Percentiles rank a stretch among this genome's conserved stretches.
These are phyloP conservation scores for Drosophila lacicola DNA, from an alignment of 2,888 invertebrate genomes.

Conservation along the genomic window DNA sequence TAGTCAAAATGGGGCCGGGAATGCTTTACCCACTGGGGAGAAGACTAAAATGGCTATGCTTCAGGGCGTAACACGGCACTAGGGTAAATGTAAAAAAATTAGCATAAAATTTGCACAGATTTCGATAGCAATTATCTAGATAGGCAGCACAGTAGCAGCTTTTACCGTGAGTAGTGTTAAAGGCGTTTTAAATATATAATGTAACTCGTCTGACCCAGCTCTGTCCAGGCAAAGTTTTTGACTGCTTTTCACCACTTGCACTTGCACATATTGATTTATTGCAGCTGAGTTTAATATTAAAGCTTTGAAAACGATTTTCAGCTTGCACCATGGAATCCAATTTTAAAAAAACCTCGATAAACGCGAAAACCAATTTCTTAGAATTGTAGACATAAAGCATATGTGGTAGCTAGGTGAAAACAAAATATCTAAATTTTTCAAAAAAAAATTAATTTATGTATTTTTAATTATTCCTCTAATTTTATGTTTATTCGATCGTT, in stretches of 20 bases:
- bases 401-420: too few relatives aligned
- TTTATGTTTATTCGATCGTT: too few relatives aligned
- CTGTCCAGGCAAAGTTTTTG: neutral
- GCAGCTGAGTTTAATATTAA: too few relatives aligned
- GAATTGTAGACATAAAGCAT: too few relatives aligned
- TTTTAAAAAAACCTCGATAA: too few relatives aligned
- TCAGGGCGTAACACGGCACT: constrained; percentile 33
- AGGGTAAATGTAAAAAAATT: constrained; percentile 40
- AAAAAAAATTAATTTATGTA: too few relatives aligned
- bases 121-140: constrained; percentile 42
- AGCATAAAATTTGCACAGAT: constrained; percentile 66
- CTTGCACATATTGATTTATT: too few relatives aligned
- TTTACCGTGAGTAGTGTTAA: neutral
- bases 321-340: too few relatives aligned
- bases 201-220: neutral
- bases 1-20: constrained; percentile 6
- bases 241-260: neutral
- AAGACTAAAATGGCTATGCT: constrained; percentile 35
- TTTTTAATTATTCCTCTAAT: too few relatives aligned
- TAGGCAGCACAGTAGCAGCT: constrained; percentile 55
- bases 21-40: constrained; percentile 1
- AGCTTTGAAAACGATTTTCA: too few relatives aligned
- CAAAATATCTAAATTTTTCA: too few relatives aligned
- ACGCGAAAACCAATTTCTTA: too few relatives aligned
- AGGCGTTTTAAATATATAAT: neutral